Percentiles rank a stretch among this genome's conserved stretches.
Evolutionary conservation across 2,888 invertebrate species (phyloP).

Genomic region (Coleophora deauratella): DNA sequence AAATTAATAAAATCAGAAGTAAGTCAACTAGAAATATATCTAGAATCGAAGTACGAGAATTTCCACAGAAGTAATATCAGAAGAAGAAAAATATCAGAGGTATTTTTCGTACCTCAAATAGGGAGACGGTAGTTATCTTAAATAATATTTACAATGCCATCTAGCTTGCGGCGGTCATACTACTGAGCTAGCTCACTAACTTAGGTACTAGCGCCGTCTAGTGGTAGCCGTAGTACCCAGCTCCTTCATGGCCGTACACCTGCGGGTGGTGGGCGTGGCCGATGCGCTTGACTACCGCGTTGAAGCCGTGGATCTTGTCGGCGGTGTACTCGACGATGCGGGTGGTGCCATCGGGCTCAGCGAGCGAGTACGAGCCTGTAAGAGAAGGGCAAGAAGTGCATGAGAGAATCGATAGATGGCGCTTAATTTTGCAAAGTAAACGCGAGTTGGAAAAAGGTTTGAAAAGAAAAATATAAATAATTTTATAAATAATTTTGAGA

Average conservation of each 20-base stretch:
- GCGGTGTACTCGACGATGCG: constrained; percentile 69
- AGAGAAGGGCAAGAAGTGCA: constrained; percentile 4
- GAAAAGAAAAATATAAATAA: no score
- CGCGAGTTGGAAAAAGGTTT: background rate
- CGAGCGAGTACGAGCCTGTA: constrained; percentile 65
- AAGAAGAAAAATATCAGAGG: constrained; percentile 6
- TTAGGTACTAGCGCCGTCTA: constrained; percentile 39
- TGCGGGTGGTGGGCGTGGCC: constrained; percentile 65
- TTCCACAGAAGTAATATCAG: background rate
- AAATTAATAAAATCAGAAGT: no score
- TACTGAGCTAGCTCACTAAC: constrained; percentile 5
- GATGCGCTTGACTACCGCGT: constrained; percentile 66
- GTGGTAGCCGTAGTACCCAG: constrained; percentile 50
- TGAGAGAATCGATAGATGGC: constrained; percentile 5
- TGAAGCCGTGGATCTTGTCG: constrained; percentile 65
- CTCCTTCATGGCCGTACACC: constrained; percentile 41
- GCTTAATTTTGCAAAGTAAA: background rate
- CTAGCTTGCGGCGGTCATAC: constrained; percentile 23
- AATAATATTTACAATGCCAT: constrained; percentile 30
- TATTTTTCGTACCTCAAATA: background rate
- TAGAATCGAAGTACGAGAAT: no score
- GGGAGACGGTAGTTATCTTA: constrained; percentile 5
- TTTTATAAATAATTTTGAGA: no score
- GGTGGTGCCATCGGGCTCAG: constrained; percentile 66
- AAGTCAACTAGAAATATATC: no score